Evolutionary conservation across 2,888 invertebrate species (phyloP), one percentile per base, ranked within the genome.

Genomic region (Chironomus tentans): DNA sequence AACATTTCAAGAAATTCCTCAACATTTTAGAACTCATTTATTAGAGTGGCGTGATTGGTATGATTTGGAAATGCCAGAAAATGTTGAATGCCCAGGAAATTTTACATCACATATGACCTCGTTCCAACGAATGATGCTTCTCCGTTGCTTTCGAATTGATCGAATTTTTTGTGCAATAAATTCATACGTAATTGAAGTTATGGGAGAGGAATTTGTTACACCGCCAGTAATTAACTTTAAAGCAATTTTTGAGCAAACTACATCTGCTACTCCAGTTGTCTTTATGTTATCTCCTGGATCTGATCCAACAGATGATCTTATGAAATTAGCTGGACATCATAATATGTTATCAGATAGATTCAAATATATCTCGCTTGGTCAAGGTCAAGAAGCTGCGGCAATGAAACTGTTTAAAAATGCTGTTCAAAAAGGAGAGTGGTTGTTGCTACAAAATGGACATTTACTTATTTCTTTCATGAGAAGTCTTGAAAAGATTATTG

Each of bases 251-350:
- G 93, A 95, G 78, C 95, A 95, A 82, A 94, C 94, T 76, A 89
- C 90, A 0, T 89, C 93, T 0, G 87, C 84, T 18, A 95, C 92
- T 48, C 97, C 97, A 0, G 92, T 97, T 2, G 92, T 97, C 79
- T 97, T 98, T 81, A 93, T 97, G 78, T 85, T 97, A 69, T 96
- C 96, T 78, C 95, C 97, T 12, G 97, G 97, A 0, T 95, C 96
- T 0, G 96, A 98, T 84, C 97, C 97, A 0, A 92, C 96, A 0
- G 91, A 91, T 77, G 94, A 94, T 80, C 84, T 94, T 73, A 91
- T 92, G 88, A 93, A 92, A 82, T 82, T 94, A 15, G 92, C 93
- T 5, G 89, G 92, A 78, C 84, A 89, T 79, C 86, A 88, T 78
- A 89, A 90, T 65, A 89, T 88, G 77, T 91, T 92, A 47, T 88